Base-by-base conservation (phyloP, 2,888 invertebrate species). In the Euclidia mi region DNA sequence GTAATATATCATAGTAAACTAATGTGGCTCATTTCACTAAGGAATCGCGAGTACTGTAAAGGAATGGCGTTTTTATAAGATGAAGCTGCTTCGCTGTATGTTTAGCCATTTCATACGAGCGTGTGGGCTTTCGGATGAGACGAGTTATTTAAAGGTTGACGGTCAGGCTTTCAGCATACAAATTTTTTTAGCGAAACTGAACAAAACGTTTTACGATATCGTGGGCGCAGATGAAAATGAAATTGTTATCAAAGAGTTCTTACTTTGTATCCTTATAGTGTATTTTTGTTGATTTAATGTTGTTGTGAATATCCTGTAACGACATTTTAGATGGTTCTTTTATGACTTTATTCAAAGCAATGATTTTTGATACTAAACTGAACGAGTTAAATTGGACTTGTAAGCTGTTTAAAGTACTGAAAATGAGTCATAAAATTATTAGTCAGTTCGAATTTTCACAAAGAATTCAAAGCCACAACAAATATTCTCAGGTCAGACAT, bases 171-270 rank as follows among this genome's bases (percentile, higher is more conserved):
- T 41, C 55, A 56, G 38, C 57, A 50, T 78, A 43, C 63, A 78
- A 78, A 66, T 72, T 76, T 66, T 57, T 75, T 62, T 60, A 61
- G 52, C 28, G 9, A 61, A 57, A 48, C 38, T 51, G 45, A 62
- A 53, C 56, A 53, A 59, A 65, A 58, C 47, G 46, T 43, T 41
- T 31, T 3, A 34, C 37, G 48, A 71, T 71, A 53, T 48, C 37
- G n/a, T 44, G 51, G 49, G 45, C 29, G 20, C 25, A 29, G 47
- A 53, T 44, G 56, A 74, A 71, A 71, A 60, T 65, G 20, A 71
- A 71, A 59, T 58, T 40, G 56, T 52, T 62, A 56, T 61, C 38
- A 53, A 31, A 41, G 38, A 51, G 57, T 46, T 56, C 51, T 55
- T 74, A 44, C 25, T 68, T 42, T 35, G 31, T 51, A 52, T 59